These are phyloP conservation scores for Philopedon plagiatum DNA, from an alignment of 2,888 invertebrate species.

Conservation along the genomic window DNA sequence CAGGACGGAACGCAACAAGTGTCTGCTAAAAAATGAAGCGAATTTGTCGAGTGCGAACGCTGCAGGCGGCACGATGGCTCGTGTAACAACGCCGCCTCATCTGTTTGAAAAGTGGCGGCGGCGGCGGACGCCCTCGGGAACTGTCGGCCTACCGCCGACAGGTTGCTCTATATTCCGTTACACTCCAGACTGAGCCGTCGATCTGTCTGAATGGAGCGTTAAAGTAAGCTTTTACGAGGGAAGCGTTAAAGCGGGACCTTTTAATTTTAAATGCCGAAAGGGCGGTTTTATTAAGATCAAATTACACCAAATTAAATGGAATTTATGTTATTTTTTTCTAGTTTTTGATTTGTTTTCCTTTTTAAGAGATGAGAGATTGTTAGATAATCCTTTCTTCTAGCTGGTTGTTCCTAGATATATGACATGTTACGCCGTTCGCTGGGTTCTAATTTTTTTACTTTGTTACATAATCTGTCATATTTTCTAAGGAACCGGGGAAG, in stretches of 20 bases:
- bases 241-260: slow-evolving; percentile 29
- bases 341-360: background rate
- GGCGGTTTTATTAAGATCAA: background rate
- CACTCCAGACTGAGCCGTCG: slow-evolving; percentile 12
- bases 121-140: slow-evolving; percentile 41
- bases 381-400: too few species aligned
- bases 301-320: slow-evolving; percentile 7
- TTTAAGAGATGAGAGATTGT: background rate
- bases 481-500: too few species aligned
- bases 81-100: slow-evolving; percentile 23
- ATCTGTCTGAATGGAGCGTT: slow-evolving; percentile 31
- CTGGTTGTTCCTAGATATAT: too few species aligned
- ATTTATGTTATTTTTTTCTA: background rate
- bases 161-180: slow-evolving; percentile 37
- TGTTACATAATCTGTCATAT: too few species aligned
- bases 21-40: background rate
- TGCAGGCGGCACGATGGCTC: slow-evolving; percentile 14
- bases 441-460: too few species aligned
- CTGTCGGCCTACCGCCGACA: slow-evolving; percentile 36
- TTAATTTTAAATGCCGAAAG: slow-evolving; percentile 10
- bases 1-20: background rate
- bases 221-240: slow-evolving; percentile 39
- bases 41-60: slow-evolving; percentile 16
- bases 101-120: slow-evolving; percentile 13
- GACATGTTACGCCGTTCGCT: too few species aligned